These are phyloP conservation scores for Clarias macrocephalus DNA, from an alignment of 2,113 vertebrate genomes.

Conservation along the genomic window DNA sequence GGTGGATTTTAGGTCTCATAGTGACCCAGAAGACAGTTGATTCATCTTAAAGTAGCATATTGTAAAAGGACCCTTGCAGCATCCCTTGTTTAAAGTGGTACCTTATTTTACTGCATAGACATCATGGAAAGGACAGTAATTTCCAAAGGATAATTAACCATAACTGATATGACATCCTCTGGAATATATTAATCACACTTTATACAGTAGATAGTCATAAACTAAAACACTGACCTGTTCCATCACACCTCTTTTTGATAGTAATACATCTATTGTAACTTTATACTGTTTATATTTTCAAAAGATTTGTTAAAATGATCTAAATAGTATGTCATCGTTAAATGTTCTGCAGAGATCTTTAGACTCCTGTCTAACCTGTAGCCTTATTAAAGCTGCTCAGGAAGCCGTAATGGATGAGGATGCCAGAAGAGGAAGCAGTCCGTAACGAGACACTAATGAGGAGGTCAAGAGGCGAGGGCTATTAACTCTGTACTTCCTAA, in stretches of 20 bases:
- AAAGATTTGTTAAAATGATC: neutral
- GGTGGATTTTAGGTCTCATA: slow-evolving; percentile 10
- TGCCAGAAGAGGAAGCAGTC: slow-evolving; percentile 11
- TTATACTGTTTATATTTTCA: neutral
- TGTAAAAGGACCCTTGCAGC: neutral
- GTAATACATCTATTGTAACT: neutral
- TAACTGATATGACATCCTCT: neutral
- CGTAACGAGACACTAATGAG: slow-evolving; percentile 38
- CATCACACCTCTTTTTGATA: neutral
- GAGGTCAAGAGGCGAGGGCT: slow-evolving; percentile 32
- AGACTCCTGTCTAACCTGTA: neutral
- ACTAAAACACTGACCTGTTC: neutral
- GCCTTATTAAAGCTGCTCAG: slow-evolving; percentile 10
- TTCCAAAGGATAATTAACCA: neutral
- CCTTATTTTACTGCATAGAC: neutral
- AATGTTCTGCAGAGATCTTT: neutral
- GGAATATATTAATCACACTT: neutral
- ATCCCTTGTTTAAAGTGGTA: neutral
- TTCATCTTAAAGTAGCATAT: neutral
- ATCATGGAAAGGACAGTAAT: neutral
- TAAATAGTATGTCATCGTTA: neutral
- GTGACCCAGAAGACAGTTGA: neutral
- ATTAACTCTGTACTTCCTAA: slow-evolving; percentile 37
- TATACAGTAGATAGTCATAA: neutral
- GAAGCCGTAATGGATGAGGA: slow-evolving; percentile 14